Evolutionary conservation across 2,797 vertebrate species (phyloP).

Genomic region (Cryptoblepharus egeriae): DNA sequence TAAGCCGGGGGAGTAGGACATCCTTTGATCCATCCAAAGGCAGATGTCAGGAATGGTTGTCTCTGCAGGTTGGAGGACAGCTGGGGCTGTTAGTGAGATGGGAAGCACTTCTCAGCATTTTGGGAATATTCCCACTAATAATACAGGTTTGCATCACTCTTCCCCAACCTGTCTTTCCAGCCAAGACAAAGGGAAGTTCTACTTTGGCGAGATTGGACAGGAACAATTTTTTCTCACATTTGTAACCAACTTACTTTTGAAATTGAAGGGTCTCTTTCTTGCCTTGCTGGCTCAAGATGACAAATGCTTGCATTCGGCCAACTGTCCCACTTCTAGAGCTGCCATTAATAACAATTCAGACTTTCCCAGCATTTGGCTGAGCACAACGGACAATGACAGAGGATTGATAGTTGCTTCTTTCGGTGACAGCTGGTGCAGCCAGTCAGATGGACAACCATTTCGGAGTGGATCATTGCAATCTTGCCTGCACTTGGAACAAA

Average conservation of each 20-base stretch:
- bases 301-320: not conserved
- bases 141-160: accelerated
- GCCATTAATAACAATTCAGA: not conserved
- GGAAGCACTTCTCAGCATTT: slow-evolving; percentile 5
- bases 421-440: slow-evolving; percentile 9
- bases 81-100: not conserved
- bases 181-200: not conserved
- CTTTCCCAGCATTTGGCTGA: slow-evolving; percentile 10
- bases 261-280: not conserved
- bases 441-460: not conserved
- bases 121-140: not conserved
- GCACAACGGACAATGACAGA: not conserved
- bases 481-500: not conserved
- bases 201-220: not conserved
- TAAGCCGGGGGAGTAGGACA: too few relatives aligned
- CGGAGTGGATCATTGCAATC: not conserved
- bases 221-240: not conserved
- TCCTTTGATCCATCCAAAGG: not conserved
- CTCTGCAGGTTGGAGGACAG: slow-evolving; percentile 36
- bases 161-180: not conserved
- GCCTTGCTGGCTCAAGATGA: not conserved
- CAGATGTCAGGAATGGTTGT: not conserved
- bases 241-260: not conserved
- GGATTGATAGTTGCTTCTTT: not conserved
- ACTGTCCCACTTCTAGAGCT: not conserved